phyloP scores from a whole-genome alignment of 30 jellyfish, hydroid and myxozoan species.

The Pseudorhiza aurosa region DNA sequence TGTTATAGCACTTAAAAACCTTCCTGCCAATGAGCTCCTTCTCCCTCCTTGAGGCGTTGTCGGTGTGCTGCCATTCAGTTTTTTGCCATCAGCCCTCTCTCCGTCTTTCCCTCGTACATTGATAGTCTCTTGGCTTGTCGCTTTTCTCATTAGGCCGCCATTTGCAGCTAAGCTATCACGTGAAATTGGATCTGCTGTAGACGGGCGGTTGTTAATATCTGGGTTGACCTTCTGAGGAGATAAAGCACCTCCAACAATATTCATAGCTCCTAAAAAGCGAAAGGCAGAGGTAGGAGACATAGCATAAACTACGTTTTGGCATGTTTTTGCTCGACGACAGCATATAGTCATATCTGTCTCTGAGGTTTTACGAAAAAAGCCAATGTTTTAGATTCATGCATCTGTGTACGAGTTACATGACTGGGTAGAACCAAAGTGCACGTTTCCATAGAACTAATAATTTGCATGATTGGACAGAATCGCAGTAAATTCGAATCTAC shows the following conservation, averaged over 20 bases:
- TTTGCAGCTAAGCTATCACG: constrained; percentile 18
- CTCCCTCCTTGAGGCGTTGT: constrained; percentile 36
- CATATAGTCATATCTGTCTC: no score
- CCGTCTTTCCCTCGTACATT: background rate
- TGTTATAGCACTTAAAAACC: constrained; percentile 62
- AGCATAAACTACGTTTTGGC: no score
- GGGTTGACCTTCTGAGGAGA: constrained; percentile 57
- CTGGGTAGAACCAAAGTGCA: no score
- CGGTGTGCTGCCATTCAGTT: constrained; percentile 6
- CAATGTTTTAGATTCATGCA: no score
- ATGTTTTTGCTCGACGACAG: no score
- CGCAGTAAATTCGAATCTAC: no score
- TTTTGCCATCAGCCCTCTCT: background rate
- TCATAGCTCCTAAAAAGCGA: constrained; percentile 52
- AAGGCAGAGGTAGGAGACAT: no score
- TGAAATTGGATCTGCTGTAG: constrained; percentile 58
- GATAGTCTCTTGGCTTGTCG: constrained; percentile 55
- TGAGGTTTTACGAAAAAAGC: no score
- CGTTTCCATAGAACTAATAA: no score
- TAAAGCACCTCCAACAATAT: constrained; percentile 52
- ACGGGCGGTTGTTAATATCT: constrained; percentile 10
- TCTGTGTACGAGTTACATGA: no score
- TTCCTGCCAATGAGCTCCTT: constrained; percentile 58
- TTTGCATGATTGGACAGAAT: no score
- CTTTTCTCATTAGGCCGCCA: constrained; percentile 59